phyloP scores from a whole-genome alignment of 2,888 invertebrate genomes.

The Trichogramma dendrolimi region DNA sequence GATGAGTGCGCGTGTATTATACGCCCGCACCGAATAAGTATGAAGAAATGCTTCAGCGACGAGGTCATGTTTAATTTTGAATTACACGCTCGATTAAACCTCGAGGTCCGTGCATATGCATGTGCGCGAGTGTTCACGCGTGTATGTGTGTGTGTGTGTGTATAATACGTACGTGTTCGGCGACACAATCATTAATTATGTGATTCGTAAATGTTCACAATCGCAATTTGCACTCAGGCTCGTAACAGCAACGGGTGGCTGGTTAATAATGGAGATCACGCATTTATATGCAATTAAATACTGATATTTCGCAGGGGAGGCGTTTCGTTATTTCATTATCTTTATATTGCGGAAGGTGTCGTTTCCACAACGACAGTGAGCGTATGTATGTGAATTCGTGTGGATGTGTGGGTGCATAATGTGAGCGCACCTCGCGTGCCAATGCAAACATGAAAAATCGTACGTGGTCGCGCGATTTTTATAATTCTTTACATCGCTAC shows the following conservation, averaged over 20 bases:
- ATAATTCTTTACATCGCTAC: no score
- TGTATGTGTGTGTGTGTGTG: background rate
- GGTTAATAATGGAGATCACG: constrained; percentile 7
- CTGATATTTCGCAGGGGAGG: constrained; percentile 5
- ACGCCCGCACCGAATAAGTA: background rate
- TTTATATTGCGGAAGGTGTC: constrained; percentile 6
- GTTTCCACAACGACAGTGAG: background rate
- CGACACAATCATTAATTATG: constrained; percentile 16
- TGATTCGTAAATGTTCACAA: background rate
- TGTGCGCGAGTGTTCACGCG: background rate
- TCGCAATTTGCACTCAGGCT: constrained; percentile 5
- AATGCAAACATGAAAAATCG: no score
- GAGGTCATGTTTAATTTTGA: constrained; percentile 26
- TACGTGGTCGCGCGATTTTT: background rate
- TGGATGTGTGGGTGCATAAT: no score
- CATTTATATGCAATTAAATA: constrained; percentile 20
- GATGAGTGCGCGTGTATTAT: background rate
- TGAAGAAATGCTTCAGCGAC: constrained; percentile 20
- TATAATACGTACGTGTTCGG: no score
- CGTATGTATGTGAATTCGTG: no score
- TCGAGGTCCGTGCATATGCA: constrained; percentile 13
- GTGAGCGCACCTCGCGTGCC: no score
- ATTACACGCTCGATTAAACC: constrained; percentile 24
- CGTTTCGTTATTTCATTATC: constrained; percentile 22
- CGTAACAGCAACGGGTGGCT: background rate